Evolutionary conservation across 2,797 vertebrate species (phyloP), one percentile per base, ranked within the genome.

Genomic region (Ispidina lecontei): DNA sequence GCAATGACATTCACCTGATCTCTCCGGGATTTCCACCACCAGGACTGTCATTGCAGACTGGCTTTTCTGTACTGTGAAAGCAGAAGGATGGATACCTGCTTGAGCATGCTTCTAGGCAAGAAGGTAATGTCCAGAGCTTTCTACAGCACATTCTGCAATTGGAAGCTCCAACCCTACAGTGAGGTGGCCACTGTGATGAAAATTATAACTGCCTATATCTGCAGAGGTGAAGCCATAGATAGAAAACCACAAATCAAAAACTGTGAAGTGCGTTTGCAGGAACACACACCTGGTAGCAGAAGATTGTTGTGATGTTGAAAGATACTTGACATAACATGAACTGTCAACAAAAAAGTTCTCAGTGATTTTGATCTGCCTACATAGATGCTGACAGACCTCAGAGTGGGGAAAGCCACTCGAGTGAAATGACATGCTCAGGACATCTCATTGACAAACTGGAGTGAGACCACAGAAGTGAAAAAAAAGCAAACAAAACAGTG

Each of bases 381-480:
- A 64, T 17, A 90, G 64, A 71, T 72, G 39, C 43, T 94, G 81
- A 82, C 65, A 93, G 54, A 74, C 29, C 78, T 58, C 47, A 55
- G 62, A 82, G 71, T 68, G 56, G 44, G 41, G 37, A 85, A 87
- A 87, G 62, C 43, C 8, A 4, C 54, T 56, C 56, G 74, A 93
- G 75, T 87, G 43, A 58, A 85, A 84, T 84, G 74, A 51, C 5
- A 0, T 87, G 78, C 84, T 93, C 60, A 74, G 46, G 62, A 74
- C 33, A 71, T 44, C 29, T 89, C 75, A 51, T 39, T 91, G 87
- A 94, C 72, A 95, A 95, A 94, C 64, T 65, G 68, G 37, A 58
- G 31, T 12, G 77, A 90, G 68, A 89, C 58, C 74, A 83, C 86
- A 76, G 70, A 90, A 79, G 75, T 46, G 31, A n/a, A 89, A 68